These are phyloP conservation scores for Poecilus cupreus DNA, from an alignment of 2,888 invertebrate species.

Conservation along the genomic window DNA sequence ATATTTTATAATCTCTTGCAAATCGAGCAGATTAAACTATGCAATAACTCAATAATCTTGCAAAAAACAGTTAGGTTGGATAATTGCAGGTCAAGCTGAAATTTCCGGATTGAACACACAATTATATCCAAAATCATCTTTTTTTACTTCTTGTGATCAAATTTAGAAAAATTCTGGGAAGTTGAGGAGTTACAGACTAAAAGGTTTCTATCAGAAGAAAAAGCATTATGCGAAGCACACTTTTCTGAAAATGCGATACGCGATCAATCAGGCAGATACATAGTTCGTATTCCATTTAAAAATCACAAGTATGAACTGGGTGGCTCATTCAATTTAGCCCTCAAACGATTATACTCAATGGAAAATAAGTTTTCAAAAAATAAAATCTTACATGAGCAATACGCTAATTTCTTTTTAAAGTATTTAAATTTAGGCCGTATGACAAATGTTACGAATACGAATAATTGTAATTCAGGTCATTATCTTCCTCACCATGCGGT, in stretches of 20 bases:
- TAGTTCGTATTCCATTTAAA: slow-evolving; percentile 20
- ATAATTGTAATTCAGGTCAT: neutral
- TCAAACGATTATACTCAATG: neutral
- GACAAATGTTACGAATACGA: neutral
- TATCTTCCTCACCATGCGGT: slow-evolving; percentile 21
- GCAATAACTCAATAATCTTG: too few relatives aligned
- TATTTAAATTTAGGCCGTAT: slow-evolving; percentile 10
- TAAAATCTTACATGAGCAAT: neutral
- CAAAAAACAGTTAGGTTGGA: too few relatives aligned
- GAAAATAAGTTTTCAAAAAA: neutral
- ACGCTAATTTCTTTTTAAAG: neutral
- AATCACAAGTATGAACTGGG: neutral
- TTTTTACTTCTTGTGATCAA: too few relatives aligned
- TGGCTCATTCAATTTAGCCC: too few relatives aligned
- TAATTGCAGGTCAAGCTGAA: too few relatives aligned
- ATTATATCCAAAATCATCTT: too few relatives aligned
- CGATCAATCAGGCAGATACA: slow-evolving; percentile 16
- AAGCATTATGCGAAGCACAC: too few relatives aligned
- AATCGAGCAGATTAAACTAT: slow-evolving; percentile 26
- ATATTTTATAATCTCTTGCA: slow-evolving; percentile 37
- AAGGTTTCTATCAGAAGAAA: too few relatives aligned
- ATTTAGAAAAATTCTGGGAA: too few relatives aligned
- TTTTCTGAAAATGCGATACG: slow-evolving; percentile 24
- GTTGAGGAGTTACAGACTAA: too few relatives aligned
- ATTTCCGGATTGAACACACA: too few relatives aligned